phyloP scores from a whole-genome alignment of 2,113 vertebrate species.

The Hippocampus mohnikei region DNA sequence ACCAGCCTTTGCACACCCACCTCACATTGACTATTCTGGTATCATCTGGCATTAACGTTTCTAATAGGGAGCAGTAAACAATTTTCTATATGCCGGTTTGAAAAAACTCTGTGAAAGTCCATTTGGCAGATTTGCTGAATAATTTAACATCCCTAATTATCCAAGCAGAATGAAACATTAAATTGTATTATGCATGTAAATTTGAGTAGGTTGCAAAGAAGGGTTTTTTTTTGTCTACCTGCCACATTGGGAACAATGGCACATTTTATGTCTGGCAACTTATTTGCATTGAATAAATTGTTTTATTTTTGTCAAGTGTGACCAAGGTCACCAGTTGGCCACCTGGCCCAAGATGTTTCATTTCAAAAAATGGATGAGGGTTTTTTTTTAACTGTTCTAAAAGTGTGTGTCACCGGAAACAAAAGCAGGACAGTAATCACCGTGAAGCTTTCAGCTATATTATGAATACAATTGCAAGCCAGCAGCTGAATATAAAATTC shows the following conservation, averaged over 20 bases:
- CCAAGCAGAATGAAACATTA: slow-evolving; percentile 53
- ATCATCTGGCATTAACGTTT: neutral
- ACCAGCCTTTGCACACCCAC: too few relatives aligned
- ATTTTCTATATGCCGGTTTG: neutral
- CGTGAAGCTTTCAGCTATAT: too few relatives aligned
- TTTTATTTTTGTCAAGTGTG: neutral
- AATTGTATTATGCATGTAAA: slow-evolving; percentile 51
- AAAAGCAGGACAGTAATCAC: too few relatives aligned
- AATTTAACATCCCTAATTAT: slow-evolving; percentile 54
- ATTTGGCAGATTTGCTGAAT: slow-evolving; percentile 49
- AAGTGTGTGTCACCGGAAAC: too few relatives aligned
- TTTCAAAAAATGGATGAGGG: neutral
- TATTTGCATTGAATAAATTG: slow-evolving; percentile 7
- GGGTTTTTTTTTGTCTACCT: slow-evolving; percentile 16
- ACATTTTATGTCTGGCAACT: neutral
- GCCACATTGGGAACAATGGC: slow-evolving; percentile 8
- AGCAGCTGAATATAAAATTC: too few relatives aligned
- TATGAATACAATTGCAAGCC: too few relatives aligned
- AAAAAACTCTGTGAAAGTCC: neutral
- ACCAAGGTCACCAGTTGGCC: neutral
- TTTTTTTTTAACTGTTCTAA: neutral
- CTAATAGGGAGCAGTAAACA: neutral
- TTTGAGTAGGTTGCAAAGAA: slow-evolving; percentile 27
- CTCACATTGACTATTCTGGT: too few relatives aligned
- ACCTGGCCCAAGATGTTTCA: neutral